phyloP scores from a whole-genome alignment of 2,888 invertebrate species.

The Macrosoma leucophasiata region DNA sequence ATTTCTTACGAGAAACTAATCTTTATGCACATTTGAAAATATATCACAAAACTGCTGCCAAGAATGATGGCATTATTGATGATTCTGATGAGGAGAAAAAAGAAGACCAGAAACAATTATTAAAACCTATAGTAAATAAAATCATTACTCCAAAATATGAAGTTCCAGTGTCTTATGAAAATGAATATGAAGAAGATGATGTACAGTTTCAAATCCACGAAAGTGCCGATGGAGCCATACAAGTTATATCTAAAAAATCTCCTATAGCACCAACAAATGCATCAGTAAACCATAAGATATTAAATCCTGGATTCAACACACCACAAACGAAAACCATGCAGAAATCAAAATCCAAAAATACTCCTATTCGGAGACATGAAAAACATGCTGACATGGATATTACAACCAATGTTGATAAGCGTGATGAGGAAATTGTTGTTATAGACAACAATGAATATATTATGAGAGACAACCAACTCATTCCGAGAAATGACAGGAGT shows the following conservation, averaged over 20 bases:
- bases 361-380: constrained; percentile 29
- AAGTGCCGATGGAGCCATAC: constrained; percentile 65
- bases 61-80: constrained; percentile 79
- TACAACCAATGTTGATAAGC: constrained; percentile 26
- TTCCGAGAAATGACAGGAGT: constrained; percentile 37
- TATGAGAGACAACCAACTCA: constrained; percentile 55
- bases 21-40: constrained; percentile 83
- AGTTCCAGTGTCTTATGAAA: constrained; percentile 36
- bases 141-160: constrained; percentile 45
- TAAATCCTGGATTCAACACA: constrained; percentile 48
- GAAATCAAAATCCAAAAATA: constrained; percentile 29
- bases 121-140: constrained; percentile 18
- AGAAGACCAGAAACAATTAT: constrained; percentile 22
- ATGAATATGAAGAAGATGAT: constrained; percentile 47
- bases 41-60: constrained; percentile 78
- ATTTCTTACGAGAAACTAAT: constrained; percentile 80
- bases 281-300: constrained; percentile 53
- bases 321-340: constrained; percentile 30
- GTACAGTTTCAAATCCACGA: constrained; percentile 52
- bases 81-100: constrained; percentile 66
- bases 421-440: constrained; percentile 58
- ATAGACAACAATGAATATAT: constrained; percentile 78
- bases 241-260: constrained; percentile 55
- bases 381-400: constrained; percentile 33
- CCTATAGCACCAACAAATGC: too few species aligned